Evolutionary conservation across 2,113 vertebrate genomes (phyloP), one percentile per base, ranked within the genome.

Genomic region (Thymallus thymallus): DNA sequence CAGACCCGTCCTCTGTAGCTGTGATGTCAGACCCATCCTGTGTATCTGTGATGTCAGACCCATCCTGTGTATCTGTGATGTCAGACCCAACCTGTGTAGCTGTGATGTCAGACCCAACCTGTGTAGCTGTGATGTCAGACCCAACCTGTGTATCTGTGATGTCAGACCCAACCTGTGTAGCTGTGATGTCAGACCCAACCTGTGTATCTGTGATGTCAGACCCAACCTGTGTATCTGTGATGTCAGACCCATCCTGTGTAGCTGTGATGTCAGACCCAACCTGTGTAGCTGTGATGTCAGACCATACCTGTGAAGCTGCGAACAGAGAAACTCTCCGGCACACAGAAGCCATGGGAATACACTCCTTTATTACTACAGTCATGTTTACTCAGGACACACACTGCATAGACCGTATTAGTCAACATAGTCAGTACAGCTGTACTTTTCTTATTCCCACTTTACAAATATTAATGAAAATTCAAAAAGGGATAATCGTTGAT

Each of bases 331-430:
- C 48, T 16, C 48, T 51, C 48, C 5, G 5, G 16, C 13, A 51
- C 12, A 51, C 48, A 51, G 48, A 51, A 18, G 48, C 48, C 16
- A 60, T 22, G 56, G 6, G 56, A 16, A 68, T 7, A 68, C 32
- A 68, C 35, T 12, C 4, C 5, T 58, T 22, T 22, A 24, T 60
- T 22, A 20, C 41, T 13, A 56, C 24, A 30, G 5, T 16, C 56
- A 5, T 86, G 87, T 95, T 95, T 96, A 95, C 93, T 95, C 88
- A 93, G 86, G 91, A 94, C 91, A 93, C 88, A 88, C 85, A 91
- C 92, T 92, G 77, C 66, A 92, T 93, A 90, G 93, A 41, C 35
- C 9, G 2, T 41, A 94, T 94, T 94, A 66, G 90, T 91, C 89
- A 88, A 93, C 78, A 90, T 35, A 41, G 48, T 60, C 91, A 87